These are phyloP conservation scores for Chelmon rostratus DNA, from an alignment of 2,797 vertebrate species.

Conservation along the genomic window DNA sequence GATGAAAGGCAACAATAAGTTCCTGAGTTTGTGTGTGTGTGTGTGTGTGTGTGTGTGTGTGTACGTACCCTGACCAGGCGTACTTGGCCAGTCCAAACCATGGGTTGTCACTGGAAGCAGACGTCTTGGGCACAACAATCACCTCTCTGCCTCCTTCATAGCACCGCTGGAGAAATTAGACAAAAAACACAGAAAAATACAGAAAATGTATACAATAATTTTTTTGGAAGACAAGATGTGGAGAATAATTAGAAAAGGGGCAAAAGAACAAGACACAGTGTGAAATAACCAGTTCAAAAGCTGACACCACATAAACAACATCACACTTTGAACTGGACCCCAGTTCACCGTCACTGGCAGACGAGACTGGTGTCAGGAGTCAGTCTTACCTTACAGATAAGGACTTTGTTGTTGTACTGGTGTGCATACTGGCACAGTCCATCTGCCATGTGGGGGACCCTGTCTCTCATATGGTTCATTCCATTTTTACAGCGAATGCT, in stretches of 20 bases:
- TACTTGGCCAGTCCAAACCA: conserved; percentile 90
- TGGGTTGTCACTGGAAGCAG: conserved; percentile 86
- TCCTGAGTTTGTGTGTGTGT: neutral
- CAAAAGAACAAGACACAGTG: neutral
- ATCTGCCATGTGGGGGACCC: conserved; percentile 83
- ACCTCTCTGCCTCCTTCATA: conserved; percentile 89
- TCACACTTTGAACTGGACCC: neutral
- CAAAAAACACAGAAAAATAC: neutral
- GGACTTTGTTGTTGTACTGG: conserved; percentile 90
- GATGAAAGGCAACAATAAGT: neutral
- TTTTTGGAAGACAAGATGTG: neutral
- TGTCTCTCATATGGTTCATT: conserved; percentile 89
- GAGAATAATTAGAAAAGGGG: neutral
- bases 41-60: neutral
- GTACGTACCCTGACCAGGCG: conserved; percentile 89
- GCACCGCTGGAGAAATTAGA: conserved; percentile 78
- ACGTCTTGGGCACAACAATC: conserved; percentile 88
- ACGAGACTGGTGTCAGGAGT: neutral
- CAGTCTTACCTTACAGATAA: conserved; percentile 87
- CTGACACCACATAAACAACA: neutral
- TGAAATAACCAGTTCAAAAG: neutral
- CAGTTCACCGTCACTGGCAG: neutral
- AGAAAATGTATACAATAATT: neutral
- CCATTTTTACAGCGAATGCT: conserved; percentile 89
- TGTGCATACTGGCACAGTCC: conserved; percentile 87